phyloP scores from a whole-genome alignment of 1,140 invertebrate species.

The Tetramorium alpestre region DNA sequence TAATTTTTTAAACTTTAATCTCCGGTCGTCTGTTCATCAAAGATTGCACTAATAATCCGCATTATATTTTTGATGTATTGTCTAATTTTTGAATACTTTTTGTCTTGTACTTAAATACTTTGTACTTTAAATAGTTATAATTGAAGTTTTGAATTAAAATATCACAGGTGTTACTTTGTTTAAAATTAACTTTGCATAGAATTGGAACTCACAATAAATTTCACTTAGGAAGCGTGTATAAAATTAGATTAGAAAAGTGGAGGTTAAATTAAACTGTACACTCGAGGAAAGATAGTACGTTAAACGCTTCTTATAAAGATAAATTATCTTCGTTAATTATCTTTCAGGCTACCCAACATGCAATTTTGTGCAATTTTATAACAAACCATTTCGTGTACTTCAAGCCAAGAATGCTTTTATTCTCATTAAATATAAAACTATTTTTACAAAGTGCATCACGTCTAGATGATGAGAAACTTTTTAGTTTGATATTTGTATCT shows the following conservation, averaged over 20 bases:
- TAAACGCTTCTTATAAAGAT: conserved; percentile 23
- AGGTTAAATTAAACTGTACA: conserved; percentile 15
- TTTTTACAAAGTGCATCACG: neutral
- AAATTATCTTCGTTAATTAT: conserved; percentile 26
- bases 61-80: neutral
- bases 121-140: neutral
- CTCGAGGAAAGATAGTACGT: conserved; percentile 26
- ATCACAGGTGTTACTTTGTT: conserved; percentile 22
- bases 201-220: neutral
- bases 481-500: neutral
- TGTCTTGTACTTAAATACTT: neutral
- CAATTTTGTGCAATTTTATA: conserved; percentile 10
- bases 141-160: neutral
- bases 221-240: conserved; percentile 12
- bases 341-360: neutral
- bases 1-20: neutral
- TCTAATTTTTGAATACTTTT: neutral
- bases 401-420: neutral
- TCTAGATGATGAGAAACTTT: neutral
- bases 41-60: neutral
- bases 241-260: conserved; percentile 37
- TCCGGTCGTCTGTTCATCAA: neutral
- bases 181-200: conserved; percentile 16
- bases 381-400: neutral
- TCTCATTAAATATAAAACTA: neutral